Percentiles rank a stretch among this genome's conserved stretches.
These are phyloP conservation scores for Tiaroga cobitis DNA, from an alignment of 2,797 vertebrate species.

Conservation along the genomic window DNA sequence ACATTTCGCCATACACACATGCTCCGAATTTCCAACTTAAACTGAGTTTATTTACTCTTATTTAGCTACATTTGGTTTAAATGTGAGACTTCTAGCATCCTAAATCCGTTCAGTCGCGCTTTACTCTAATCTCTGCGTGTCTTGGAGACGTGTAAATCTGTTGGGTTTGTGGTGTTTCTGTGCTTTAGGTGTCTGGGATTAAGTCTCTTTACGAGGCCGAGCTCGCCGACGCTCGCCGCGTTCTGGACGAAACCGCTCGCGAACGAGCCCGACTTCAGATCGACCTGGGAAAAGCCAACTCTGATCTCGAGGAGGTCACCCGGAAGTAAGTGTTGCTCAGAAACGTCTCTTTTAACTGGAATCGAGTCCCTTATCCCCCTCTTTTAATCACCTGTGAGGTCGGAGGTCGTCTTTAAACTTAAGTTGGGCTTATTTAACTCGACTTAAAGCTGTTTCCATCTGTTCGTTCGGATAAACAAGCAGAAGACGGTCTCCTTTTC, in stretches of 20 bases:
- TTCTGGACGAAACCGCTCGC: slow-evolving; percentile 92
- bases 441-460: slow-evolving; percentile 23
- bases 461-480: background rate
- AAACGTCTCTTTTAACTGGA: background rate
- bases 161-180: background rate
- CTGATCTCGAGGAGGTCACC: slow-evolving; percentile 88
- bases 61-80: too few species aligned
- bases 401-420: slow-evolving; percentile 3
- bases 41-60: too few species aligned
- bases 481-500: too few species aligned
- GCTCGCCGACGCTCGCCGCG: slow-evolving; percentile 89
- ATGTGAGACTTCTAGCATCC: background rate
- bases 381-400: slow-evolving; percentile 8
- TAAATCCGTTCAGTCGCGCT: background rate
- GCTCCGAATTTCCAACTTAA: background rate
- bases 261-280: slow-evolving; percentile 94
- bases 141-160: background rate
- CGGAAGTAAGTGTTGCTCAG: slow-evolving; percentile 76
- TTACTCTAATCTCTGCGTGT: background rate
- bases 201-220: slow-evolving; percentile 93
- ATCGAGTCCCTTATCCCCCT: background rate
- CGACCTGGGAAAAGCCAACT: slow-evolving; percentile 87
- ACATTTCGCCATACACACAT: background rate
- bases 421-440: slow-evolving; percentile 21
- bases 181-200: slow-evolving; percentile 85